Evolutionary conservation across 2,113 vertebrate species (phyloP).

Genomic region (Orientallactaga bullata): DNA sequence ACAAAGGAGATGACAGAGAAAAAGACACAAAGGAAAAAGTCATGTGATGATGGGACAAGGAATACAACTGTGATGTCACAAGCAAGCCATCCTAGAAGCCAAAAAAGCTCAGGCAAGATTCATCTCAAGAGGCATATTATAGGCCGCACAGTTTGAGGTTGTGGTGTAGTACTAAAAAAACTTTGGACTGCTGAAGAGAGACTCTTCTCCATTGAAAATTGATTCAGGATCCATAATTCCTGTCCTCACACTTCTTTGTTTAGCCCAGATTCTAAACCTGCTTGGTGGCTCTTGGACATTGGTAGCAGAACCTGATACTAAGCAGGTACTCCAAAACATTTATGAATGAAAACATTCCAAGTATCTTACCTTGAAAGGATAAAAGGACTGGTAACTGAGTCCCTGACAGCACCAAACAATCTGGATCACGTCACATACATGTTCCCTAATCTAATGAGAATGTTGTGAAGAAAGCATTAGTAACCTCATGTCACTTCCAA

Average conservation of each 20-base stretch:
- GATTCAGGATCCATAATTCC: no score
- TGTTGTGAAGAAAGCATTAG: neutral
- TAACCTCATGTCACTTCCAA: neutral
- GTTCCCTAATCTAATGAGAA: neutral
- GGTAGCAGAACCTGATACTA: neutral
- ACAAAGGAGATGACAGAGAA: neutral
- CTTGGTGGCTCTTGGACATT: neutral
- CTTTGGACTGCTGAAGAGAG: no score
- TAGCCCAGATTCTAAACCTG: neutral
- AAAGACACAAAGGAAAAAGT: neutral
- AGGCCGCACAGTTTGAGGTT: no score
- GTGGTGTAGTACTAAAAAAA: no score
- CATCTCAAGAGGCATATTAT: no score
- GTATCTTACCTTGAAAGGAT: neutral
- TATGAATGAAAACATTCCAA: neutral
- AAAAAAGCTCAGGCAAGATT: no score
- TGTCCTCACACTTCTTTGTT: no score
- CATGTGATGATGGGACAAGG: no score
- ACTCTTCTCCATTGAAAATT: no score
- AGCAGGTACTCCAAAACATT: neutral
- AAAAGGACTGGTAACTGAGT: neutral
- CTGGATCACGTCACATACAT: accelerated
- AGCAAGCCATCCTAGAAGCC: neutral
- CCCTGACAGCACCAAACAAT: neutral
- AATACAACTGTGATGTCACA: no score